Percentiles rank a stretch among this genome's conserved stretches.
Evolutionary conservation across 2,888 invertebrate species (phyloP).

Genomic region (Drosophila greeni): DNA sequence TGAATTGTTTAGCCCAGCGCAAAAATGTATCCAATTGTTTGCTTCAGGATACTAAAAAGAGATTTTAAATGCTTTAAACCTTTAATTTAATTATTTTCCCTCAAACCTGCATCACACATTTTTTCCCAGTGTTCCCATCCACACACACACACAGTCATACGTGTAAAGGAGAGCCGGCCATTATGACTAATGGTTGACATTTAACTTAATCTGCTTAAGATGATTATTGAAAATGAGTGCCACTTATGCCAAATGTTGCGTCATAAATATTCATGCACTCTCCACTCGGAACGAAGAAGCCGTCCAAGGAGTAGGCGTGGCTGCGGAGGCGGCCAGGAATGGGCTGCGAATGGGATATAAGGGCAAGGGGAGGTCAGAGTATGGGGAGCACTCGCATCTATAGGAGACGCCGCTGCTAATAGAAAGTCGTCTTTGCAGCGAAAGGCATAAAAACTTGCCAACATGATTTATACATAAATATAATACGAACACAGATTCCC

Average conservation of each 20-base stretch:
- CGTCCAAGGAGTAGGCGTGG: constrained; percentile 30
- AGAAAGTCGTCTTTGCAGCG: constrained; percentile 62
- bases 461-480: constrained; percentile 71
- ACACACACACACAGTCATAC: constrained; percentile 9
- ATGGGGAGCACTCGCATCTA: constrained; percentile 24
- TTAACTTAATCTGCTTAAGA: constrained; percentile 73
- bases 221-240: constrained; percentile 73
- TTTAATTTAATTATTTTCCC: too few species aligned
- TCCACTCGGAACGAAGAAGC: constrained; percentile 5
- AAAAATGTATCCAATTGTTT: too few species aligned
- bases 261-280: constrained; percentile 73
- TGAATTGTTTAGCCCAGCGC: background rate
- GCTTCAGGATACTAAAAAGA: rapidly evolving
- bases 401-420: constrained; percentile 61
- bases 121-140: constrained; percentile 4
- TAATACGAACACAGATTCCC: constrained; percentile 19
- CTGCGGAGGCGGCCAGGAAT: constrained; percentile 6
- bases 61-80: background rate
- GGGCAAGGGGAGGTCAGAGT: background rate
- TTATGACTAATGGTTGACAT: constrained; percentile 73
- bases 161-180: constrained; percentile 61
- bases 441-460: constrained; percentile 73
- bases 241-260: constrained; percentile 74
- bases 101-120: background rate
- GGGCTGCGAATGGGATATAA: constrained; percentile 1